Evolutionary conservation across 2,113 vertebrate species (phyloP), one percentile per base, ranked within the genome.

Genomic region (Oncorhynchus gorbuscha): DNA sequence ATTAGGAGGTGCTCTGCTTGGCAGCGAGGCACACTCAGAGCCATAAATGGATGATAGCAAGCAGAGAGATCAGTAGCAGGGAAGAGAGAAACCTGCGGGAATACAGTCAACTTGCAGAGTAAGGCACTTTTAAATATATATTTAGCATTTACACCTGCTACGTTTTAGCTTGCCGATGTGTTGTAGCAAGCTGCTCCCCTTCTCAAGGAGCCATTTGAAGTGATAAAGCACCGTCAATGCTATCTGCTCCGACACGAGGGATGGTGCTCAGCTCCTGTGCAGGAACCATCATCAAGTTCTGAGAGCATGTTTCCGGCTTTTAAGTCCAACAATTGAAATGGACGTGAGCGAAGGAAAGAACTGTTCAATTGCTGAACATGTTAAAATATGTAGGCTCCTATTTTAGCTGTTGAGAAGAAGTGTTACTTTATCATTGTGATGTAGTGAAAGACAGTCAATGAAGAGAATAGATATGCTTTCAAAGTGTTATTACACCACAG

Each of bases 111-210:
- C 90, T 69, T 93, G 92, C 92, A 90, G 90, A 81, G 87, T 87
- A 91, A 93, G 88, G 79, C 69, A 75, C 86, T 93, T 93, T 90
- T 89, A 86, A 88, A 87, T 86, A 83, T 45, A 45, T 89, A 92
- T 93, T 93, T 93, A 94, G 91, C 89, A 89, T 79, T 55, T 88
- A 83, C 92, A 92, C 91, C 91, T 94, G 92, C 89, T 90, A 80
- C 58, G 72, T 81, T 87, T 90, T 85, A 92, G 87, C 81, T 78
- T 80, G 79, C 85, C 45, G 39, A 45, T 45, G 76, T 62, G 70
- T 81, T 72, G 16, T 14, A 55, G 51, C 51, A 5, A 55, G 68
- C 61, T 82, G 69, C 39, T 45, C 39, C 39, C 39, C 9, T 45
- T 45, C 89, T 78, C 69, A 75, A 13, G 73, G 72, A 84, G 81